These are phyloP conservation scores for Polypedilum pembai DNA, from an alignment of 1,140 invertebrate genomes.

Conservation along the genomic window DNA sequence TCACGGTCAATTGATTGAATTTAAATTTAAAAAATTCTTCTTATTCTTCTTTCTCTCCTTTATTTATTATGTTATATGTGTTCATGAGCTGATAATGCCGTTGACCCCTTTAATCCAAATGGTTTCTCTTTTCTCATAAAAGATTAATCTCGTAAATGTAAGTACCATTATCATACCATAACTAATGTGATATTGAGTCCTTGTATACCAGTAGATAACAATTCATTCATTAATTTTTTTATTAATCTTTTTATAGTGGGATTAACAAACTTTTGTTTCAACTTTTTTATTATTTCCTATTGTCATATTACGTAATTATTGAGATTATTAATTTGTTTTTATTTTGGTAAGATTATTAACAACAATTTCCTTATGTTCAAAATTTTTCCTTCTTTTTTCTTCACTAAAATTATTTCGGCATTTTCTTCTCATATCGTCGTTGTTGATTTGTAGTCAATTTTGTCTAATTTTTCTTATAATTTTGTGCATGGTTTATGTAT, in stretches of 20 bases:
- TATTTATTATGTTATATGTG: background rate
- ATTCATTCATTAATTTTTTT: background rate
- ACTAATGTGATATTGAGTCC: background rate
- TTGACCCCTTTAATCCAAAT: constrained; percentile 27
- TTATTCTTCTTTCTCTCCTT: constrained; percentile 21
- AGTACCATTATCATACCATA: constrained; percentile 22
- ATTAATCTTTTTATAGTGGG: background rate
- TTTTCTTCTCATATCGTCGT: no score
- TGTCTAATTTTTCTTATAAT: no score
- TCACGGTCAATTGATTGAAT: constrained; percentile 13
- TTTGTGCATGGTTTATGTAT: no score
- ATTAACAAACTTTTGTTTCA: no score
- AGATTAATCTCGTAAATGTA: constrained; percentile 28
- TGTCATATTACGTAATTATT: background rate
- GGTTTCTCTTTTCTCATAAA: constrained; percentile 20
- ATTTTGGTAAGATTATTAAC: background rate
- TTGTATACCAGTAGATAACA: background rate
- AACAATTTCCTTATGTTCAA: no score
- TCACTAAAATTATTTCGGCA: no score
- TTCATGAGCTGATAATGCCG: constrained; percentile 23
- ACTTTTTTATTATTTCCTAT: background rate
- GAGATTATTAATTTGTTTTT: background rate
- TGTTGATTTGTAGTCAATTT: no score
- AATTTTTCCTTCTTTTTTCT: no score
- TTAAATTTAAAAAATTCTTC: constrained; percentile 9